These are phyloP conservation scores for Caerostris darwini DNA, from an alignment of 1,140 invertebrate species.

Conservation along the genomic window DNA sequence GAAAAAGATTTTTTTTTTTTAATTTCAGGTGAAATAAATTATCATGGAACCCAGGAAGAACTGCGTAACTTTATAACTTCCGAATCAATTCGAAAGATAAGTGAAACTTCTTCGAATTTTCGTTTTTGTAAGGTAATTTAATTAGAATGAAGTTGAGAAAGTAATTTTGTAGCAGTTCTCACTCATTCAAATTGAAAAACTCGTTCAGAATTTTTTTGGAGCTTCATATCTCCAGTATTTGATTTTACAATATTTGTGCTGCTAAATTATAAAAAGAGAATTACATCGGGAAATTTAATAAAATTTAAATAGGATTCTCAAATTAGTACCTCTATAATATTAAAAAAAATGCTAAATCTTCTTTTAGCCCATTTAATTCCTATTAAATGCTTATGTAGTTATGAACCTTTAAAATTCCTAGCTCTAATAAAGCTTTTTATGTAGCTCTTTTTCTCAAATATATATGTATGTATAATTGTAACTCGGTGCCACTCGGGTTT, in stretches of 20 bases:
- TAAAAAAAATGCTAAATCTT: no score
- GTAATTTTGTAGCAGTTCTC: not conserved
- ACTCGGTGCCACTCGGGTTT: no score
- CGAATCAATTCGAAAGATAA: not conserved
- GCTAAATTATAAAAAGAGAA: not conserved
- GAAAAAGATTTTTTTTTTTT: not conserved
- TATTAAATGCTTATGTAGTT: no score
- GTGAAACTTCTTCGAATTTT: not conserved
- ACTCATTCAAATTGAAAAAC: not conserved
- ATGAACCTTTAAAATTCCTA: no score
- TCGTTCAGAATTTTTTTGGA: not conserved
- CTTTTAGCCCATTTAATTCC: no score
- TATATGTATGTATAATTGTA: no score
- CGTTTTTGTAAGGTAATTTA: not conserved
- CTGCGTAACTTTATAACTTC: not conserved
- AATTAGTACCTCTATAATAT: no score
- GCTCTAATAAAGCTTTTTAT: no score
- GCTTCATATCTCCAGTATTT: not conserved
- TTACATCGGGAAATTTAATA: not conserved
- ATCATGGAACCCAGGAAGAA: not conserved
- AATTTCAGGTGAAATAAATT: not conserved
- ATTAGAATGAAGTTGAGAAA: not conserved
- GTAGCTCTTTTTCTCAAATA: no score
- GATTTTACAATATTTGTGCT: not conserved
- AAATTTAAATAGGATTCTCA: constrained; percentile 9